Percentiles rank a stretch among this genome's conserved stretches.
phyloP scores from a whole-genome alignment of 2,888 invertebrate genomes.

The Chrysolina americana region DNA sequence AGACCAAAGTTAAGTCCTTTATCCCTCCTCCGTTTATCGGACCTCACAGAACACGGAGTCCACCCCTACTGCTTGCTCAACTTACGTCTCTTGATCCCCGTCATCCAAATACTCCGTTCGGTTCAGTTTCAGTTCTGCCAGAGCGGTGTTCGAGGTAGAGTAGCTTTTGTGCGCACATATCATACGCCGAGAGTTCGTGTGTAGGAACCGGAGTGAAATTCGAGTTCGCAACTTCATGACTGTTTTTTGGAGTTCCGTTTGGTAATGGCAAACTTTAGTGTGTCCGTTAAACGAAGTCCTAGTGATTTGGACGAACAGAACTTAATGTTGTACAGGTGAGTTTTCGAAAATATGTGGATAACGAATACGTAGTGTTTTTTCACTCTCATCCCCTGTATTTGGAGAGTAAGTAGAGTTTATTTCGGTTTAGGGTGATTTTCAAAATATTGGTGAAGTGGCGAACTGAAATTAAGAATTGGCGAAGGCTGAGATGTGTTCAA shows the following conservation, averaged over 20 bases:
- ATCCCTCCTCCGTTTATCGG: constrained; percentile 34
- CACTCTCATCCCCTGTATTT: too few relatives aligned
- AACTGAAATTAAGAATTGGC: too few relatives aligned
- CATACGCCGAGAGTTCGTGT: background rate
- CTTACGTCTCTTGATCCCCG: constrained; percentile 21
- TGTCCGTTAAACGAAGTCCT: constrained; percentile 55
- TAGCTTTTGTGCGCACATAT: background rate
- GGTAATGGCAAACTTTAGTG: constrained; percentile 57
- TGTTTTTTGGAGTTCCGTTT: constrained; percentile 24
- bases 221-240: constrained; percentile 23
- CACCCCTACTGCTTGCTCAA: constrained; percentile 35
- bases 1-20: constrained; percentile 37
- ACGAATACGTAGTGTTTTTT: too few relatives aligned
- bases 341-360: background rate
- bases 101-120: constrained; percentile 13
- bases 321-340: constrained; percentile 56
- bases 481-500: too few relatives aligned
- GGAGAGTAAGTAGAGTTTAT: too few relatives aligned
- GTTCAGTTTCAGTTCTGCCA: constrained; percentile 18
- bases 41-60: constrained; percentile 33
- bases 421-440: too few relatives aligned
- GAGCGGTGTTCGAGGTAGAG: background rate
- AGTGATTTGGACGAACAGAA: constrained; percentile 57
- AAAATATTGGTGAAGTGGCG: too few relatives aligned
- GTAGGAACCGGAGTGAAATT: background rate